Conservation (phyloP, 2,888 invertebrate genomes). For the Plebejus argus region DNA sequence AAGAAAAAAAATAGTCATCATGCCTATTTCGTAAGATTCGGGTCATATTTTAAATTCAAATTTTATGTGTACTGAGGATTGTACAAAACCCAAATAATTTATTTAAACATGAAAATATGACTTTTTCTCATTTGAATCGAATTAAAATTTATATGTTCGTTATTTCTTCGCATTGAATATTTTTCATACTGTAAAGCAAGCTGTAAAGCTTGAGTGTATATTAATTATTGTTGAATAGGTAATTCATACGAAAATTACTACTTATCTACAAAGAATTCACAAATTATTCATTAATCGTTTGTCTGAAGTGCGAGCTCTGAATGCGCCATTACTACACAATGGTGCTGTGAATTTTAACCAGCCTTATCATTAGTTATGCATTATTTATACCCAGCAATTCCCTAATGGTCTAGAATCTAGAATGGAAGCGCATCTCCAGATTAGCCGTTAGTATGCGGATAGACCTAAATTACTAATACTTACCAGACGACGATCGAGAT, state of each 20-base stretch:
- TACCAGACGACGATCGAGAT: not conserved
- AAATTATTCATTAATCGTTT: constrained; percentile 59
- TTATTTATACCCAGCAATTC: constrained; percentile 12
- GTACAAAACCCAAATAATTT: too few species aligned
- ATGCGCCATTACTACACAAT: constrained; percentile 21
- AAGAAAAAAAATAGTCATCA: too few species aligned
- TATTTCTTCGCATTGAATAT: too few species aligned
- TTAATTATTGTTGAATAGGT: not conserved
- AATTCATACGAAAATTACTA: not conserved
- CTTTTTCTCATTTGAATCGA: too few species aligned
- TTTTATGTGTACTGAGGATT: too few species aligned
- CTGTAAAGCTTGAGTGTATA: too few species aligned
- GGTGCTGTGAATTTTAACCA: constrained; percentile 28
- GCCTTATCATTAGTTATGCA: constrained; percentile 27
- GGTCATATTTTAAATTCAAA: too few species aligned
- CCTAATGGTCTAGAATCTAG: constrained; percentile 17
- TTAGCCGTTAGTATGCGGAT: not conserved
- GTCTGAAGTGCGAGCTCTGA: constrained; percentile 36
- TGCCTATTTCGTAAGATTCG: too few species aligned
- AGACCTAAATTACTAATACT: not conserved
- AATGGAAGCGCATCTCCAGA: constrained; percentile 5
- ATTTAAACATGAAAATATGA: too few species aligned
- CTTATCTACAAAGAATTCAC: constrained; percentile 44
- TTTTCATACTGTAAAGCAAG: too few species aligned
- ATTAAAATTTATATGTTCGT: too few species aligned